phyloP scores from a whole-genome alignment of 2,888 invertebrate genomes.

The Agrochola litura region DNA sequence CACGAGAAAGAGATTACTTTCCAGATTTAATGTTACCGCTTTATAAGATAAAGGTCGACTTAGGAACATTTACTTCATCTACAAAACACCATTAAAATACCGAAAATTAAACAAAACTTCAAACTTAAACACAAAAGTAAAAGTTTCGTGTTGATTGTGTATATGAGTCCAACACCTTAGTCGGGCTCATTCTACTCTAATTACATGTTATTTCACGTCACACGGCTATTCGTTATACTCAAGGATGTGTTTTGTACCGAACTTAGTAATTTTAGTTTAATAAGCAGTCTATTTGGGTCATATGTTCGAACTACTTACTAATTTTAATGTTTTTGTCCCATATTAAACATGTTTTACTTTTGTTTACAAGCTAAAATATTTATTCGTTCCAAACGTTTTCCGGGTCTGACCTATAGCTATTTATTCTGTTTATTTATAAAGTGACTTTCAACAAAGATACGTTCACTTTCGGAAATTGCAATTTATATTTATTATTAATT shows the following conservation, averaged over 20 bases:
- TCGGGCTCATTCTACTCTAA: conserved; percentile 28
- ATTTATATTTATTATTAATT: conserved; percentile 11
- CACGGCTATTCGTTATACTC: conserved; percentile 52
- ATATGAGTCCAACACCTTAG: conserved; percentile 41
- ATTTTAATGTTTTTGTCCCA: conserved; percentile 49
- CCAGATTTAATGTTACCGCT: conserved; percentile 7
- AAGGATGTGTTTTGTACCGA: conserved; percentile 46
- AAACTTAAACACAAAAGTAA: conserved; percentile 20
- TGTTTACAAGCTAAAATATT: conserved; percentile 54
- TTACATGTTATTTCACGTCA: conserved; percentile 51
- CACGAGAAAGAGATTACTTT: neutral
- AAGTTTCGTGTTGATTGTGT: conserved; percentile 50
- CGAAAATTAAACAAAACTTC: conserved; percentile 24
- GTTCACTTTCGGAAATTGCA: neutral
- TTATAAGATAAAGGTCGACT: neutral
- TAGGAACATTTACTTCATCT: conserved; percentile 4
- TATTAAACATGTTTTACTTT: conserved; percentile 46
- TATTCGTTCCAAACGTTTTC: conserved; percentile 53
- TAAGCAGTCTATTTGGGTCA: conserved; percentile 50
- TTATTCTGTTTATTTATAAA: conserved; percentile 32
- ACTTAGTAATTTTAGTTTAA: conserved; percentile 45
- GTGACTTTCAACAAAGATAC: neutral
- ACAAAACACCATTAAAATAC: conserved; percentile 3
- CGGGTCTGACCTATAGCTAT: conserved; percentile 23
- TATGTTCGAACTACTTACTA: conserved; percentile 56